Evolutionary conservation across 2,888 invertebrate species (phyloP).

Genomic region (Stegana nigrithorax): DNA sequence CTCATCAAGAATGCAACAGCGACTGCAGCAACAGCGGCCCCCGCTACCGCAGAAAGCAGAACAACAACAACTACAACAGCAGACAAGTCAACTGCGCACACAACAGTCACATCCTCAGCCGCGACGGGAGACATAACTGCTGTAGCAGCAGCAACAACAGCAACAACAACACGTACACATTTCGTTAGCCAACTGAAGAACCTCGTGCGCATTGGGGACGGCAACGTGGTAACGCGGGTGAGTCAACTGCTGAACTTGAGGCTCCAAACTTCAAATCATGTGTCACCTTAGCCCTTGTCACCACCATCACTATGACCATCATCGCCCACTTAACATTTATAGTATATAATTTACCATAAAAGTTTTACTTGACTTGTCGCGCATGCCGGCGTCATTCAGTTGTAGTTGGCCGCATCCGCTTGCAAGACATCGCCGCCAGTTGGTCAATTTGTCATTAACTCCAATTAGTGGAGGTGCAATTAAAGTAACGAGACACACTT

Average conservation of each 20-base stretch:
- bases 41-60: conserved; percentile 31
- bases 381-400: too few relatives aligned
- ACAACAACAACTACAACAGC: conserved; percentile 5
- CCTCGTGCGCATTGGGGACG: conserved; percentile 63
- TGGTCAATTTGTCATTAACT: conserved; percentile 43
- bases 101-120: conserved; percentile 24
- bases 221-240: conserved; percentile 63
- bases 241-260: conserved; percentile 40
- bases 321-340: too few relatives aligned
- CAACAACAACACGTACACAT: conserved; percentile 28
- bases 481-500: conserved; percentile 34
- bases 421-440: too few relatives aligned
- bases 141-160: conserved; percentile 16
- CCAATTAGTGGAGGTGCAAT: conserved; percentile 48
- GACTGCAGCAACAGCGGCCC: conserved; percentile 24
- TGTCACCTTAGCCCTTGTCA: too few relatives aligned
- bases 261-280: background rate
- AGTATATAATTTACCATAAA: too few relatives aligned
- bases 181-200: conserved; percentile 51
- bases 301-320: too few relatives aligned
- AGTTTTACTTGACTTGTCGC: too few relatives aligned
- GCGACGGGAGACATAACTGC: conserved; percentile 9
- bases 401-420: too few relatives aligned
- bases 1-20: conserved; percentile 46
- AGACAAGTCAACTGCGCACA: conserved; percentile 18